Evolutionary conservation across 2,888 invertebrate genomes (phyloP).

Genomic region (Petrolisthes manimaculis): DNA sequence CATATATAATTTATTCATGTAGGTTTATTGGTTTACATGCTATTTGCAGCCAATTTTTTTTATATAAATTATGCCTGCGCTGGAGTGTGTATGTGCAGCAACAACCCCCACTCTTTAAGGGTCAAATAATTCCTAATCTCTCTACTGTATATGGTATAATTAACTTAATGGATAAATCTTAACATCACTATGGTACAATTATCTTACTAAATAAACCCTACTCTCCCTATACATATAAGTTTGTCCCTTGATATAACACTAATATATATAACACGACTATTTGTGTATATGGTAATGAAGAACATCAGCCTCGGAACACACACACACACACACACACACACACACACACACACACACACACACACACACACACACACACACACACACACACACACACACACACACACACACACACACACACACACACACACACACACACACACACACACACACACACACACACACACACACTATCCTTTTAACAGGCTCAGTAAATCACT

Average conservation of each 20-base stretch:
- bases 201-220: no score
- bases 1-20: no score
- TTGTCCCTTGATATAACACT: neutral
- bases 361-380: slow-evolving; percentile 15
- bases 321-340: slow-evolving; percentile 12
- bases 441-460: neutral
- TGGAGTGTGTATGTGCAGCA: no score
- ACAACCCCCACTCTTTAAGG: no score
- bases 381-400: slow-evolving; percentile 6
- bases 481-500: no score
- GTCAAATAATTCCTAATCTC: no score
- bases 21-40: no score
- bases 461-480: neutral
- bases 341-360: slow-evolving; percentile 20
- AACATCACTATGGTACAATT: no score
- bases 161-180: no score
- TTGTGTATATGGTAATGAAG: neutral
- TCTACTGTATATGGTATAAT: no score
- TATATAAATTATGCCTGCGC: no score
- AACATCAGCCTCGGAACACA: neutral
- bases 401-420: neutral
- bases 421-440: neutral
- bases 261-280: neutral
- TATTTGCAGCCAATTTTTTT: no score
- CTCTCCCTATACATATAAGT: neutral